phyloP scores from a whole-genome alignment of 2,888 invertebrate genomes.

The Chalcis sispes region DNA sequence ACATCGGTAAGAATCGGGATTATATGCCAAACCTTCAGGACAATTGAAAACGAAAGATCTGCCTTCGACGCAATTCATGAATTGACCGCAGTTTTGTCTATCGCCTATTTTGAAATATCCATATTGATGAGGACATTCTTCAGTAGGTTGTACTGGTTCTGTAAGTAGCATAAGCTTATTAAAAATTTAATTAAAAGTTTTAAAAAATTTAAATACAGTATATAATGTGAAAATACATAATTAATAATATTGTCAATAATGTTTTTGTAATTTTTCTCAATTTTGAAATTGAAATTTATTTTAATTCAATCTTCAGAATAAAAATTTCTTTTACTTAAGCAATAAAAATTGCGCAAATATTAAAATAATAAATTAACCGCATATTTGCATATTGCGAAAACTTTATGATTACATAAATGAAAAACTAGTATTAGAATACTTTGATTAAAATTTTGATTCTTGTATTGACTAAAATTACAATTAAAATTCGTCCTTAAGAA shows the following conservation, averaged over 20 bases:
- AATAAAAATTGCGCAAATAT: too few relatives aligned
- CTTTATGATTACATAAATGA: too few relatives aligned
- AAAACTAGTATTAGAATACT: too few relatives aligned
- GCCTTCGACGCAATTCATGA: slow-evolving; percentile 90
- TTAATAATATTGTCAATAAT: neutral
- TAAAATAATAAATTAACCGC: too few relatives aligned
- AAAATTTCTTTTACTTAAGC: too few relatives aligned
- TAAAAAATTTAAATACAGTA: too few relatives aligned
- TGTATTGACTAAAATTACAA: too few relatives aligned
- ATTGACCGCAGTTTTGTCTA: slow-evolving; percentile 83
- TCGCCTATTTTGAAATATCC: slow-evolving; percentile 88
- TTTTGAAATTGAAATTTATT: neutral
- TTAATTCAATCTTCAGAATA: too few relatives aligned
- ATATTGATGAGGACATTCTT: slow-evolving; percentile 89
- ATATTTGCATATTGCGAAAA: too few relatives aligned
- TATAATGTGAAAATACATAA: neutral
- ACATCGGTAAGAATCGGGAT: slow-evolving; percentile 84
- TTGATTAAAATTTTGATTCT: too few relatives aligned
- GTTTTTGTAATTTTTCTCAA: neutral
- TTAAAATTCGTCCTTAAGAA: too few relatives aligned
- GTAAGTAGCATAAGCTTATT: slow-evolving; percentile 47
- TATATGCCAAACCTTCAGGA: slow-evolving; percentile 90
- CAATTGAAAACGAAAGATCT: slow-evolving; percentile 85
- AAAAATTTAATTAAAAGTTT: neutral
- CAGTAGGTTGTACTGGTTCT: slow-evolving; percentile 86